Conservation (phyloP, 2,888 invertebrate species). For the Psylliodes chrysocephalus region DNA sequence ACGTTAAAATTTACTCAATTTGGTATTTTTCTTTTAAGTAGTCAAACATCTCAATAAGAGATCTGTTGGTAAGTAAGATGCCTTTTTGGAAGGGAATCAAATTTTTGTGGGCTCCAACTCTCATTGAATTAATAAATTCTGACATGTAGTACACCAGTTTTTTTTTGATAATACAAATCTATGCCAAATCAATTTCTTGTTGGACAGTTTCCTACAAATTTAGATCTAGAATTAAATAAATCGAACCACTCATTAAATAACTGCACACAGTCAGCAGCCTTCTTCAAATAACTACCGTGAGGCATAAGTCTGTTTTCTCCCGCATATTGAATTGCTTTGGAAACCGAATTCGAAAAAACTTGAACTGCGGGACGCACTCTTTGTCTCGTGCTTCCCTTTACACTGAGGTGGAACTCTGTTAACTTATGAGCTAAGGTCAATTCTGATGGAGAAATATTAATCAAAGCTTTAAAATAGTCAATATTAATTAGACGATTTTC, state of each 20-base stretch:
- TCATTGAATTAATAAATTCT: no score
- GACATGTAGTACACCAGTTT: no score
- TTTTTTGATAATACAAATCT: neutral
- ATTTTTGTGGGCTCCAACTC: no score
- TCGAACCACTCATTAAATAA: constrained; percentile 4
- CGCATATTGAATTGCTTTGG: constrained; percentile 10
- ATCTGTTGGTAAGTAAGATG: no score
- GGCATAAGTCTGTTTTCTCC: constrained; percentile 9
- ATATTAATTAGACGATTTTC: neutral
- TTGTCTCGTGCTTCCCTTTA: constrained; percentile 22
- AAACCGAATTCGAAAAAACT: constrained; percentile 19
- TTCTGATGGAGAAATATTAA: constrained; percentile 8
- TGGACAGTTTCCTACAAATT: neutral
- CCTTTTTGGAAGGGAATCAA: no score
- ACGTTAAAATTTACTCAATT: no score
- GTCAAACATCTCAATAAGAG: no score
- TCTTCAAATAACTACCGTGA: no score
- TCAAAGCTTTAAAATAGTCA: neutral
- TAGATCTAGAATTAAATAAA: no score
- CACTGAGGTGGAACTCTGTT: constrained; percentile 10
- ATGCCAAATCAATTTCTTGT: neutral
- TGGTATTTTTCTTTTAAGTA: no score
- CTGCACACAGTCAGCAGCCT: constrained; percentile 1
- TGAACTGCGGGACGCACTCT: constrained; percentile 21
- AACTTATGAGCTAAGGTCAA: constrained; percentile 10